Base-by-base conservation (phyloP, 2,113 vertebrate species). In the Gymnocephalus cernua region DNA sequence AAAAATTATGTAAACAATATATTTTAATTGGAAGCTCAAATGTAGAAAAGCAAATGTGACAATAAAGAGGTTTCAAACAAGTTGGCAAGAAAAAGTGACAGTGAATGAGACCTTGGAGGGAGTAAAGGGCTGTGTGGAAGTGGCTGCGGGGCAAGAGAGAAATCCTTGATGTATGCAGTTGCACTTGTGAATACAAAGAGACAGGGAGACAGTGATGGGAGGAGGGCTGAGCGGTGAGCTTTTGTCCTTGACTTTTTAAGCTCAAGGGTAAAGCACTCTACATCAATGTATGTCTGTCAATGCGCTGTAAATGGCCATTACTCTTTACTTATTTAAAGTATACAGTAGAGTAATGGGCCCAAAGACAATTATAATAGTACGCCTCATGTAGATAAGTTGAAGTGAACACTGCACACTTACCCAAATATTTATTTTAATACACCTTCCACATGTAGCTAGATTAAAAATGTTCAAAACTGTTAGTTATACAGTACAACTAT, bases 201-300 rank as follows among this genome's bases (percentile, higher is more conserved):
- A 62, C 21, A 13, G 48, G 41, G 18, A 82, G 58, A 81, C 70
- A 62, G 77, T 75, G 72, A 76, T 72, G 72, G 66, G 29, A 29
- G 41, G 65, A 85, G 64, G 71, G 41, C 27, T 79, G 56, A 80
- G 27, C 35, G 29, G 47, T 0, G 9, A 82, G 81, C 74, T 65
- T 85, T 81, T 79, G 80, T 84, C 84, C 85, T 88, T 93, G 86
- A 81, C 66, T 72, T 89, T 85, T 88, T 65, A 80, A 77, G 67
- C 47, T 78, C 58, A 74, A 61, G 66, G 71, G 84, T 81, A 76
- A 82, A 77, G 82, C 84, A 62, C 45, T 70, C 35, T 45, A 21
- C 65, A 71, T 86, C 73, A 78, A 54, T 77, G 70, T 27, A 35
- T 77, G 66, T 80, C 75, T 77, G 59, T 77, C 71, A 80, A 3